phyloP scores from a whole-genome alignment of 2,113 vertebrate genomes.

The Pionites leucogaster region DNA sequence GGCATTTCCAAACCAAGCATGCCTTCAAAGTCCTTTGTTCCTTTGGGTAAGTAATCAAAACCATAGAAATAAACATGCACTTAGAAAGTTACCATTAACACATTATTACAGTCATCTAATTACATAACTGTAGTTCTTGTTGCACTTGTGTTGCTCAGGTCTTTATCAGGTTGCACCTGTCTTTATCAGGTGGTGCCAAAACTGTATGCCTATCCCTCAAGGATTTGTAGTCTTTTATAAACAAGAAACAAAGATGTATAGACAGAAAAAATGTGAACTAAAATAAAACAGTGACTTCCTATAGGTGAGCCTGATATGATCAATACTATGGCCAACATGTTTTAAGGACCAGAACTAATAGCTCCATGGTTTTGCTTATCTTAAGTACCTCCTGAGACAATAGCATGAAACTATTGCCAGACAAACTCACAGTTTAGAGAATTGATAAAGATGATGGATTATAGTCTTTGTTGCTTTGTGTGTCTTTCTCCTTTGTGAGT shows the following conservation, averaged over 20 bases:
- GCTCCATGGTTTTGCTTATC: background rate
- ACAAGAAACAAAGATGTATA: background rate
- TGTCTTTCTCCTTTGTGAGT: background rate
- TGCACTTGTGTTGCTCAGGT: background rate
- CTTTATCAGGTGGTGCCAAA: background rate
- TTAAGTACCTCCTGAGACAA: background rate
- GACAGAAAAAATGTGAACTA: background rate
- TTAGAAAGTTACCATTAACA: background rate
- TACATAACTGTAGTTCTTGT: background rate
- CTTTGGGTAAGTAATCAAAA: conserved; percentile 85
- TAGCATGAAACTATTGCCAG: background rate
- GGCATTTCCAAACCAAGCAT: conserved; percentile 95
- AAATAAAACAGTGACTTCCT: background rate
- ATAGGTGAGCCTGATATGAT: background rate
- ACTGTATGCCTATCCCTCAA: background rate
- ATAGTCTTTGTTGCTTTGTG: background rate
- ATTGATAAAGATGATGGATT: background rate
- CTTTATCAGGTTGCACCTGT: background rate
- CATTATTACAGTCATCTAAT: background rate
- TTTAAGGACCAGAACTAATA: background rate
- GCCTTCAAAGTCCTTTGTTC: conserved; percentile 93
- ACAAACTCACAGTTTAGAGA: background rate
- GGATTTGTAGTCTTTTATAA: background rate
- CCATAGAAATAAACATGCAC: background rate
- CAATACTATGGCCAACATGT: background rate